Percentiles rank a stretch among this genome's conserved stretches.
Conservation (phyloP, 2,113 vertebrate genomes). For the Albula glossodonta region DNA sequence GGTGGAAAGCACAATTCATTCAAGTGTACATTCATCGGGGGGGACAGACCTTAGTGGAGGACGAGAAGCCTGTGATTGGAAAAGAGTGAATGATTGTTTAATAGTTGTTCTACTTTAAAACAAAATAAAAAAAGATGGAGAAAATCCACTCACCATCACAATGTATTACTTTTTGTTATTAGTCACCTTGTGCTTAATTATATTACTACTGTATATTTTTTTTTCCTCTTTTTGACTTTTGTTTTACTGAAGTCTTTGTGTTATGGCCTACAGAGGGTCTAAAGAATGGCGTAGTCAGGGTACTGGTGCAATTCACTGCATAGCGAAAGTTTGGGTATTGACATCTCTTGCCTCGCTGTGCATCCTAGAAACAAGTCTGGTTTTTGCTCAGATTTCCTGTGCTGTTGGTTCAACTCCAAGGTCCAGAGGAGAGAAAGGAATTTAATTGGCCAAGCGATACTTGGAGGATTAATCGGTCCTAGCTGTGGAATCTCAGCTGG, state of each 20-base stretch:
- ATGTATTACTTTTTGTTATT: too few relatives aligned
- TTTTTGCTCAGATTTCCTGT: not conserved
- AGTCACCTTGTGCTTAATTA: not conserved
- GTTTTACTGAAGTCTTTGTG: too few relatives aligned
- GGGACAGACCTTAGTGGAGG: constrained; percentile 11
- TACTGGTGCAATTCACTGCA: not conserved
- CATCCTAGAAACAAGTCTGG: not conserved
- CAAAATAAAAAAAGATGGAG: not conserved
- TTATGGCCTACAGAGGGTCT: not conserved
- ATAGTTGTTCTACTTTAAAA: constrained; percentile 19
- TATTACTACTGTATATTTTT: too few relatives aligned
- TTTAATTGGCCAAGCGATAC: not conserved
- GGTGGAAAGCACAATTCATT: constrained; percentile 28
- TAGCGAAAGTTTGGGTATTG: not conserved
- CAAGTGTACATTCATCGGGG: constrained; percentile 18
- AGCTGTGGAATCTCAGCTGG: not conserved
- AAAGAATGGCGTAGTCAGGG: not conserved
- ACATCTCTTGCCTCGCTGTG: not conserved
- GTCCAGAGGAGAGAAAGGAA: not conserved
- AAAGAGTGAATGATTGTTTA: constrained; percentile 28
- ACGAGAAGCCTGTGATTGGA: not conserved
- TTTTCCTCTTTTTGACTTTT: too few relatives aligned
- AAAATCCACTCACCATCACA: not conserved
- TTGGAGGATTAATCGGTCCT: not conserved
- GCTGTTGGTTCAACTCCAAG: not conserved